Conservation (phyloP, 1,140 invertebrate species). For the Hypsibius dujardini region DNA sequence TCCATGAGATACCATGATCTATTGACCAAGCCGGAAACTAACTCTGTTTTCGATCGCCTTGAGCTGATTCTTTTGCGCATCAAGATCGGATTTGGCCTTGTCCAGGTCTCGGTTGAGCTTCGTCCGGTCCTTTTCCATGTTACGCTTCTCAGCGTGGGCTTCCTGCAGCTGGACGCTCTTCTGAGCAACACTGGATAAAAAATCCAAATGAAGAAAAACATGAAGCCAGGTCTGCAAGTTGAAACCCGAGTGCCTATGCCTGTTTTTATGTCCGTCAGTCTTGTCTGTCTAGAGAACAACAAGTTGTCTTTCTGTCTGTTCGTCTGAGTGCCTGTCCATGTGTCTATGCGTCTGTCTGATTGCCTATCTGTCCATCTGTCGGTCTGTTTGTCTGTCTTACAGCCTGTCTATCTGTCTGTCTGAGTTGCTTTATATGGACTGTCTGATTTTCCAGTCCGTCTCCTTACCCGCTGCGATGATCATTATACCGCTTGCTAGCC, state of each 20-base stretch:
- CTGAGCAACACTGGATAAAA: neutral
- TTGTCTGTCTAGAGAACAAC: no score
- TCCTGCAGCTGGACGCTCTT: slow-evolving; percentile 1
- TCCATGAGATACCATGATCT: neutral
- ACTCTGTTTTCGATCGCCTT: slow-evolving; percentile 1
- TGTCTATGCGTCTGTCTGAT: no score
- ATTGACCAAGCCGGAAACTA: neutral
- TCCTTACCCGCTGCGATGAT: neutral
- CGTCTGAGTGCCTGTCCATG: no score
- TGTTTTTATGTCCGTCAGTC: no score
- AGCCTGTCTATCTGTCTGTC: no score
- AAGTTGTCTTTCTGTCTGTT: no score
- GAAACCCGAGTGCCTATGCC: no score
- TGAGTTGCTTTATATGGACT: no score
- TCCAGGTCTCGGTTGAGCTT: slow-evolving; percentile 25
- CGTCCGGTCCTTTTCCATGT: slow-evolving; percentile 44
- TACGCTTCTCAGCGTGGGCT: slow-evolving; percentile 43
- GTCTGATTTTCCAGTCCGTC: no score
- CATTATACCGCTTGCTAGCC: neutral
- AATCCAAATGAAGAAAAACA: neutral
- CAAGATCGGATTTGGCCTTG: slow-evolving; percentile 42
- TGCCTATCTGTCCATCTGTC: no score
- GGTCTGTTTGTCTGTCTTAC: no score
- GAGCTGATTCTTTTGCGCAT: slow-evolving; percentile 33
- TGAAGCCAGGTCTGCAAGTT: neutral